Conservation (phyloP, 1,140 invertebrate genomes). For the Goniozus legneri region DNA sequence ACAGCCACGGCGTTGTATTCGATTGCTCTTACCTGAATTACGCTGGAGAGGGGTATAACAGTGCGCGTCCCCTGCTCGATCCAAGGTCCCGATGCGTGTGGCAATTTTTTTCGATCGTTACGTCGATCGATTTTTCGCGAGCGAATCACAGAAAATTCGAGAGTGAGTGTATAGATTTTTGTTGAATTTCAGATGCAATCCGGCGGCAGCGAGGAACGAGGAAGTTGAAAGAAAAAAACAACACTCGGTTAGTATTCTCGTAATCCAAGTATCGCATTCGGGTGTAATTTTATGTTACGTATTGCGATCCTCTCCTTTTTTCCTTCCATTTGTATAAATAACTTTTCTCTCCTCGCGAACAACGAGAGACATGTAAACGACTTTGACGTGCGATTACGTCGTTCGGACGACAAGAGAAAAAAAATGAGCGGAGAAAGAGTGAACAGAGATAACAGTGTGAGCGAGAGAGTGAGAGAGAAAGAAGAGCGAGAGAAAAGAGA, state of each 20-base stretch:
- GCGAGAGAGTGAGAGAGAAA: background rate
- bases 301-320: slow-evolving; percentile 2
- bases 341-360: slow-evolving; percentile 1
- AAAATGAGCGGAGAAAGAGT: background rate
- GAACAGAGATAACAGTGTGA: background rate
- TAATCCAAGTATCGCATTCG: no score
- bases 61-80: slow-evolving; percentile 19
- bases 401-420: no score
- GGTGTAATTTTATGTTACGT: no score
- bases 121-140: slow-evolving; percentile 16
- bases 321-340: background rate
- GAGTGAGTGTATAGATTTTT: no score
- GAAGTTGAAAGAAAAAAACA: slow-evolving; percentile 43
- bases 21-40: slow-evolving; percentile 30
- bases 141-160: no score
- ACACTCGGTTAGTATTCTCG: slow-evolving; percentile 34
- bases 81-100: background rate
- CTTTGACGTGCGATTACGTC: no score
- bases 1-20: no score
- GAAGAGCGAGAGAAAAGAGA: background rate
- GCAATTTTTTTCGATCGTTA: no score
- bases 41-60: slow-evolving; percentile 18
- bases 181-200: no score
- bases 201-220: slow-evolving; percentile 34
- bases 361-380: background rate